A percentile compares a stretch with the other conserved stretches of the same genome.
These are phyloP conservation scores for Campopleginae sp. DNA, from an alignment of 2,888 invertebrate species.

Conservation along the genomic window DNA sequence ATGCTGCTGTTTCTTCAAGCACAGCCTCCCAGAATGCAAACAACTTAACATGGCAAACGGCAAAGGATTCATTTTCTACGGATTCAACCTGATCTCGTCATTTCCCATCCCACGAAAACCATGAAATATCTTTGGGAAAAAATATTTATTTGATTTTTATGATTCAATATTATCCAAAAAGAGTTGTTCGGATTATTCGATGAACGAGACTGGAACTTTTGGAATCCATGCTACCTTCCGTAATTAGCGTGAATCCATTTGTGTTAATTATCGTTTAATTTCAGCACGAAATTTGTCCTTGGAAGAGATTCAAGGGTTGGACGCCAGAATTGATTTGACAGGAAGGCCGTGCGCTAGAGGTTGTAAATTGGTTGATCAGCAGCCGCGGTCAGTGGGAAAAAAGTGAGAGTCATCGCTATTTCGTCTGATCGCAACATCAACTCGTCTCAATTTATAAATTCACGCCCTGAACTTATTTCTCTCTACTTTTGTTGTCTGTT, in stretches of 20 bases:
- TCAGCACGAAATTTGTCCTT: slow-evolving; percentile 8
- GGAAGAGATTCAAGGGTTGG: slow-evolving; percentile 47
- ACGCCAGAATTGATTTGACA: slow-evolving; percentile 62
- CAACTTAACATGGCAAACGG: slow-evolving; percentile 34
- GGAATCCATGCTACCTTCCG: neutral
- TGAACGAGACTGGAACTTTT: slow-evolving; percentile 1
- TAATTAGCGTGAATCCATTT: slow-evolving; percentile 50
- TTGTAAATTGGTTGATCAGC: slow-evolving; percentile 70
- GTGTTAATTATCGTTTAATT: slow-evolving; percentile 27
- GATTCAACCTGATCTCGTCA: neutral
- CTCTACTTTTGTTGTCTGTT: slow-evolving; percentile 18
- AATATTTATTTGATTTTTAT: neutral
- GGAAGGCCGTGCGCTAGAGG: slow-evolving; percentile 54
- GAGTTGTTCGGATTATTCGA: slow-evolving; percentile 6
- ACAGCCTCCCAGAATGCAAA: slow-evolving; percentile 24
- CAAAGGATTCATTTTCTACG: slow-evolving; percentile 16
- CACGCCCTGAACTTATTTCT: slow-evolving; percentile 32
- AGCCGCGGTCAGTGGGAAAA: slow-evolving; percentile 61
- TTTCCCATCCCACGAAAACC: neutral
- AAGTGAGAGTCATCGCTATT: slow-evolving; percentile 25
- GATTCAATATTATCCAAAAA: neutral
- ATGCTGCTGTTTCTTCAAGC: slow-evolving; percentile 32
- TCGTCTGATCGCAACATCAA: neutral
- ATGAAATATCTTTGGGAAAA: neutral
- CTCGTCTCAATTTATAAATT: slow-evolving; percentile 47